These are phyloP conservation scores for Himalopsyche phryganea DNA, from an alignment of 1,140 invertebrate species.

Conservation along the genomic window DNA sequence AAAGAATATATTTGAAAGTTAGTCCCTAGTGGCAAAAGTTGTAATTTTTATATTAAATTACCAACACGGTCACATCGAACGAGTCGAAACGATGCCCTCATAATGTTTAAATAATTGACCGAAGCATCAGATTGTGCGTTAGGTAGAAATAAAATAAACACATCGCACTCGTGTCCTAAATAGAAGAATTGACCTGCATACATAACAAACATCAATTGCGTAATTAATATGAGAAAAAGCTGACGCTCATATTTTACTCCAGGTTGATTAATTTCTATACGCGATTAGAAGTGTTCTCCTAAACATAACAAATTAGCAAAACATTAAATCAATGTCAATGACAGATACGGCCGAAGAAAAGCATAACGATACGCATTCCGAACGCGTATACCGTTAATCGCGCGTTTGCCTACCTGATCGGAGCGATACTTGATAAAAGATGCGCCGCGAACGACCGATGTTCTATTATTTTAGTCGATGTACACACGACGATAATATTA, in stretches of 20 bases:
- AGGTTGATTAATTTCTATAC: too few relatives aligned
- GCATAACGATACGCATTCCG: slow-evolving; percentile 7
- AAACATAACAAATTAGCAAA: slow-evolving; percentile 10
- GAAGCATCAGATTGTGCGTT: too few relatives aligned
- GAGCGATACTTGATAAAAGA: background rate
- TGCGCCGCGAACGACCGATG: background rate
- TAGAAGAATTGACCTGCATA: background rate
- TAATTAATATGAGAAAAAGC: slow-evolving; percentile 2
- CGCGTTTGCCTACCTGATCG: slow-evolving; percentile 5
- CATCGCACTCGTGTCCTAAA: slow-evolving; percentile 4
- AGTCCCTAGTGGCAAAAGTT: too few relatives aligned
- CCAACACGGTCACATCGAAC: too few relatives aligned
- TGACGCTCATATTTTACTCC: too few relatives aligned
- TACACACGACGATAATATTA: too few relatives aligned
- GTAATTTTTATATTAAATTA: too few relatives aligned
- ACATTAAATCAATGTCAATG: slow-evolving; percentile 18
- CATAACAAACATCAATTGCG: slow-evolving; percentile 2
- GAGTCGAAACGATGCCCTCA: too few relatives aligned
- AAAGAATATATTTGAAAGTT: too few relatives aligned
- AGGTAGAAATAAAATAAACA: background rate
- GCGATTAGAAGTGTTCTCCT: too few relatives aligned
- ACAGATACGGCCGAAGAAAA: slow-evolving; percentile 10
- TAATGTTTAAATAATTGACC: too few relatives aligned
- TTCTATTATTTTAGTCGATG: too few relatives aligned
- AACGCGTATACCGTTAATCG: slow-evolving; percentile 12